Base-by-base conservation (phyloP, 2,888 invertebrate species). In the Hypomecis punctinalis region DNA sequence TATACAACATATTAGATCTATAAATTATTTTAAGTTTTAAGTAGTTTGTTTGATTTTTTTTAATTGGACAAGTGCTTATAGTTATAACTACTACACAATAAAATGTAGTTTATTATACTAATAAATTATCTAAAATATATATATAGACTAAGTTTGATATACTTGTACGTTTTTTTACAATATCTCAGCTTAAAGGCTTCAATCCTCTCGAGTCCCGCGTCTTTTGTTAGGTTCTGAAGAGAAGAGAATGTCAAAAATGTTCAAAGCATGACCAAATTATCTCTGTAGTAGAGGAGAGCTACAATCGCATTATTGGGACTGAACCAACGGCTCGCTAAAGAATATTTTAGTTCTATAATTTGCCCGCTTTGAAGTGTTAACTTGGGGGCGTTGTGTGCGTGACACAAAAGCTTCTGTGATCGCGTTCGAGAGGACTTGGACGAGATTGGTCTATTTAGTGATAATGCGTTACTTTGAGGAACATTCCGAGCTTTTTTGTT, bases 131-230 rank as follows among this genome's bases (percentile, higher is more conserved):
- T n/a, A n/a, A n/a, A n/a, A n/a, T n/a, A n/a, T n/a, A n/a, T n/a
- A n/a, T n/a, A n/a, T n/a, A n/a, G n/a, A n/a, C n/a, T n/a, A n/a
- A n/a, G n/a, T n/a, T n/a, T n/a, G n/a, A n/a, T n/a, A n/a, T n/a
- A n/a, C n/a, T n/a, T n/a, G n/a, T n/a, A n/a, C n/a, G n/a, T n/a
- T 23, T 72, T 56, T 33, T 6, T 56, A 67, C 37, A 49, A 49
- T 39, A 36, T 40, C 72, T 67, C 72, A 72, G 67, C 73, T 73
- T 74, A 77, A 75, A 76, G 66, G 66, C 68, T 81, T 61, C 74
- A 68, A 77, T 73, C 75, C 69, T 67, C 74, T 72, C 77, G 76
- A 66, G 77, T 51, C 69, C 71, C 72, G 61, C 70, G 66, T 67
- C 75, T 74, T 64, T 63, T 64, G 60, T 40, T 36, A 54, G 54